Conservation (phyloP, 2,797 vertebrate genomes). For the Onychomys leucogaster region DNA sequence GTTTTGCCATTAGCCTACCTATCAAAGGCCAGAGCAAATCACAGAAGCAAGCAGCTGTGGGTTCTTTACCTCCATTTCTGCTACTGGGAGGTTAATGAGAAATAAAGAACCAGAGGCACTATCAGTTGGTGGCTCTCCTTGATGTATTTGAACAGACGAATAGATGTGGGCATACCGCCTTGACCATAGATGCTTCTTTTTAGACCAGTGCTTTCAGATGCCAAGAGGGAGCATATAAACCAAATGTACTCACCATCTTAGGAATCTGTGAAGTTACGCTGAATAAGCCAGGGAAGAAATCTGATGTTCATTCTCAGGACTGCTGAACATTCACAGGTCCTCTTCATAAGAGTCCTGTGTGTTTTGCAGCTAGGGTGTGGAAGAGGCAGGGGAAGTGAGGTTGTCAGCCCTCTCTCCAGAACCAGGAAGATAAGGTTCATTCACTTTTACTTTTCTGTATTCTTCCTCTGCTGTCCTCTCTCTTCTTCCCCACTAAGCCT, state of each 20-base stretch:
- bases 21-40: slow-evolving; percentile 34
- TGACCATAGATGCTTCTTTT: not conserved
- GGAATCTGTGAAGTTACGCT: not conserved
- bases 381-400: not conserved
- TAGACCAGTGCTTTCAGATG: not conserved
- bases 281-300: slow-evolving; percentile 16
- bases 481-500: not conserved
- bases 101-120: slow-evolving; percentile 40
- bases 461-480: not conserved
- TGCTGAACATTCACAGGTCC: not conserved
- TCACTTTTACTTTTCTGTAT: not conserved
- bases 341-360: not conserved
- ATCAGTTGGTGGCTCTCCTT: slow-evolving; percentile 8
- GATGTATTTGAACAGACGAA: slow-evolving; percentile 15
- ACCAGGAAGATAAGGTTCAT: not conserved
- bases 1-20: slow-evolving; percentile 64
- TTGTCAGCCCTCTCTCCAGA: not conserved
- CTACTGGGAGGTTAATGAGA: not conserved
- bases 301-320: not conserved
- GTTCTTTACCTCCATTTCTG: not conserved
- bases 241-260: not conserved
- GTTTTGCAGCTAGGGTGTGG: not conserved
- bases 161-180: not conserved
- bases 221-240: slow-evolving; percentile 15
- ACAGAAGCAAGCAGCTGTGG: slow-evolving; percentile 36